Evolutionary conservation across 2,113 vertebrate genomes (phyloP), one percentile per base, ranked within the genome.

Genomic region (Ailurus styani): DNA sequence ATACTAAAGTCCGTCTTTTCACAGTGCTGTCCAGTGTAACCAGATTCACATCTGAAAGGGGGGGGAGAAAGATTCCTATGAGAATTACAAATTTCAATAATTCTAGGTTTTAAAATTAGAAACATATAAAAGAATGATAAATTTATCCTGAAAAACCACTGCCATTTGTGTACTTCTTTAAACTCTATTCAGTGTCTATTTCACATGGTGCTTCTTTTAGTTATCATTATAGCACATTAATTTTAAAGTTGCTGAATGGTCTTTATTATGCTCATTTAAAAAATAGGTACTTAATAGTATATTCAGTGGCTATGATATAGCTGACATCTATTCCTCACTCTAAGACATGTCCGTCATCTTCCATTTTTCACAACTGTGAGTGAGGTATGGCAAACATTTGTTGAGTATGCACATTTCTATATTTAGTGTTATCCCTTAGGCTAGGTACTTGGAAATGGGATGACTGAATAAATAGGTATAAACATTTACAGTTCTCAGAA

Each of bases 1-100:
- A 99, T 99, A 98, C 99, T 99, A 98, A 99, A 99, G 98, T 99
- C 99, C 98, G 99, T 99, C 98, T 99, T 99, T 93, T 99, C 99
- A 98, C 99, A 99, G 98, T 99, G 99, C 87, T 98, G 97, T 37
- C 99, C 99, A 98, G 99, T 99, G 96, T 99, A 99, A 66, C 99
- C 99, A 50, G 99, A 98, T 91, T 99, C 99, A 98, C 99, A 99
- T 88, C 99, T 99, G 99, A 93, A 98, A 98, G 96, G 95, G 66
- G 62, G 97, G 47, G 27, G 18, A 52, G 66, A 47, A 27, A n/a
- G 29, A 95, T 54, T 90, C 37, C 60, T 62, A 42, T 97, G 75
- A 96, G 94, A 96, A 95, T 79, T 64, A 70, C 0, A 93, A 57
- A 82, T 42, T 60, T 66, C 78, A 70, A 47, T 79, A 64, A 20